Percentiles rank a stretch among this genome's conserved stretches.
phyloP scores from a whole-genome alignment of 2,113 vertebrate species.

The Marmota flaviventris region DNA sequence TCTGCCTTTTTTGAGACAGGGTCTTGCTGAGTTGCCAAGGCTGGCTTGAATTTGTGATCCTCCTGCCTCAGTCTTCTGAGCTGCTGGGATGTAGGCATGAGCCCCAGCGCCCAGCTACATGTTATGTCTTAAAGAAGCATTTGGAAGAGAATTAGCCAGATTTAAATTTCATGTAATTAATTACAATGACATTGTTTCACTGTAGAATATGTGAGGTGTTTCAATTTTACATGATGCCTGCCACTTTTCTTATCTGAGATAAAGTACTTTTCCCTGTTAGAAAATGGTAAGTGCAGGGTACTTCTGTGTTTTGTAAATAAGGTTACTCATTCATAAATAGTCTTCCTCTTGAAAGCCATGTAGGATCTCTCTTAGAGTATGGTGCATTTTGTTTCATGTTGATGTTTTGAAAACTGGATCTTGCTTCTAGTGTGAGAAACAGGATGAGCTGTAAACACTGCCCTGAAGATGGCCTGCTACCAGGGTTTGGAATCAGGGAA shows the following conservation, averaged over 20 bases:
- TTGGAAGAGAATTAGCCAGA: too few species aligned
- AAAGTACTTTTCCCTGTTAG: slow-evolving; percentile 13
- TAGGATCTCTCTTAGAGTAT: background rate
- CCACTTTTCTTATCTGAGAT: background rate
- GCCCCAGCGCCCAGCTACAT: too few species aligned
- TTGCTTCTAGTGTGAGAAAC: slow-evolving; percentile 3
- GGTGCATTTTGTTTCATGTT: background rate
- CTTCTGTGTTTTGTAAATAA: slow-evolving; percentile 31
- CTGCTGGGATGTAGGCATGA: too few species aligned
- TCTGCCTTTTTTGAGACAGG: too few species aligned
- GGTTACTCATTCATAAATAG: slow-evolving; percentile 38
- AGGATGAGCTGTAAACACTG: background rate
- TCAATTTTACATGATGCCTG: background rate
- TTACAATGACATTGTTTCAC: background rate
- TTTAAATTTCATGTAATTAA: background rate
- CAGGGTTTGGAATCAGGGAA: background rate
- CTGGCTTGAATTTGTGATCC: too few species aligned
- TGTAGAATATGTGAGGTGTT: slow-evolving; percentile 38
- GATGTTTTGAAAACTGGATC: background rate
- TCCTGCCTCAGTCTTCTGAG: too few species aligned
- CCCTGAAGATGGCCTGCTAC: background rate
- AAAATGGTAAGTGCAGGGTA: background rate
- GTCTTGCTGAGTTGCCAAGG: too few species aligned
- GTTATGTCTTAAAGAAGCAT: too few species aligned
- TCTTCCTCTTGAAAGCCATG: background rate